phyloP scores from a whole-genome alignment of 2,797 vertebrate genomes.

The Euthynnus affinis region DNA sequence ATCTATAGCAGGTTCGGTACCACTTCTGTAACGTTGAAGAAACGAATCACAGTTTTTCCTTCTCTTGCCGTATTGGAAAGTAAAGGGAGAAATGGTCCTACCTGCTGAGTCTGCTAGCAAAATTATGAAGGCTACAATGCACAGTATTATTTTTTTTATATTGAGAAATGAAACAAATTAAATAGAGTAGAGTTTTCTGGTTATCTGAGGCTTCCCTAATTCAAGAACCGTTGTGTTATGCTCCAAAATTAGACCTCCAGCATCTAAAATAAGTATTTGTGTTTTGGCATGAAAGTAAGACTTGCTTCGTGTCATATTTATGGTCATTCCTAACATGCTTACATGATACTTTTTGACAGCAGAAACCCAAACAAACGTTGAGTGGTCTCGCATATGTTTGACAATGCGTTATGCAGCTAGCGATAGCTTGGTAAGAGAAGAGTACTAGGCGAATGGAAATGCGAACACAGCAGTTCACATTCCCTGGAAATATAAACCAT shows the following conservation, averaged over 20 bases:
- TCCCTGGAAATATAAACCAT: constrained; percentile 39
- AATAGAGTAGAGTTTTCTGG: not conserved
- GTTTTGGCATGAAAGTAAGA: not conserved
- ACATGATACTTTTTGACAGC: not conserved
- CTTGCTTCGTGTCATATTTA: not conserved
- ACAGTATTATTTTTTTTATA: constrained; percentile 12
- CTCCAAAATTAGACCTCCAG: not conserved
- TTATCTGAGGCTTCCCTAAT: not conserved
- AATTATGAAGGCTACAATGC: not conserved
- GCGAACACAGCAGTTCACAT: constrained; percentile 22
- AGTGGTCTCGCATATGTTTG: no score
- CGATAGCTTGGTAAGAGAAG: not conserved
- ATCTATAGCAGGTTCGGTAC: not conserved
- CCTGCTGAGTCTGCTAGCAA: constrained; percentile 3
- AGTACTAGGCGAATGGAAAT: constrained; percentile 6
- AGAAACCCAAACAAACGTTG: no score
- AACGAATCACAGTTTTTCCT: not conserved
- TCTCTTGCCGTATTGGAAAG: no score
- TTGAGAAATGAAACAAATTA: not conserved
- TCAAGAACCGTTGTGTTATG: constrained; percentile 3
- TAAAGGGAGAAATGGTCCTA: constrained; percentile 7
- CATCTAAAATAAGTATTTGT: not conserved
- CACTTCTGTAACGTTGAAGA: not conserved
- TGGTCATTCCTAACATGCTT: not conserved
- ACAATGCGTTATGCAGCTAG: not conserved